Evolutionary conservation across 2,888 invertebrate species (phyloP).

Genomic region (Dysmachus trigonus): DNA sequence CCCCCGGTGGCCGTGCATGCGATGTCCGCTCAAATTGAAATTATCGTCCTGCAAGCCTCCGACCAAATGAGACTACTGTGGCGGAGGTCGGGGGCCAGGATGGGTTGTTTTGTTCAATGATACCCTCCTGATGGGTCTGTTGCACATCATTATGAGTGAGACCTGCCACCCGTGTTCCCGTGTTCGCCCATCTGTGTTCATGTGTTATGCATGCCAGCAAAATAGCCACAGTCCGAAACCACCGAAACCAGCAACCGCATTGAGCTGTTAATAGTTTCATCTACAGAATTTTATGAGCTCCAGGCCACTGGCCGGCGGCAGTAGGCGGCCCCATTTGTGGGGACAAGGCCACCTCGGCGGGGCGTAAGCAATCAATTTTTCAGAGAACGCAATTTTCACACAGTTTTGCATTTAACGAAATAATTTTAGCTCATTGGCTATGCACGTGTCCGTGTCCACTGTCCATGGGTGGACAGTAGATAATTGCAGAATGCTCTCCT

Average conservation of each 20-base stretch:
- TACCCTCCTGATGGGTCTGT: conserved; percentile 26
- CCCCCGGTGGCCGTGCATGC: neutral
- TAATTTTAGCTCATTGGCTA: conserved; percentile 21
- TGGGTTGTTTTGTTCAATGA: conserved; percentile 30
- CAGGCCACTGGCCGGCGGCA: neutral
- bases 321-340: neutral
- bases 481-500: neutral
- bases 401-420: conserved; percentile 30
- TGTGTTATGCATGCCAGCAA: conserved; percentile 24
- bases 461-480: conserved; percentile 2
- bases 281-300: conserved; percentile 40
- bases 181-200: conserved; percentile 10
- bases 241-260: conserved; percentile 41
- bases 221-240: conserved; percentile 21
- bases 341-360: neutral
- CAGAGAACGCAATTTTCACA: conserved; percentile 25
- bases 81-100: too few species aligned
- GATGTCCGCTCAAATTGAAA: conserved; percentile 47
- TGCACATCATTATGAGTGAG: conserved; percentile 40
- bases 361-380: conserved; percentile 25
- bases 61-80: conserved; percentile 29
- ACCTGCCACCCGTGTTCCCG: conserved; percentile 25
- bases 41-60: conserved; percentile 16
- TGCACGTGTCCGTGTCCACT: neutral
- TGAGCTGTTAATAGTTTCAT: conserved; percentile 45